Evolutionary conservation across 1,140 invertebrate genomes (phyloP), one percentile per base, ranked within the genome.

Genomic region (Euwallacea fornicatus): DNA sequence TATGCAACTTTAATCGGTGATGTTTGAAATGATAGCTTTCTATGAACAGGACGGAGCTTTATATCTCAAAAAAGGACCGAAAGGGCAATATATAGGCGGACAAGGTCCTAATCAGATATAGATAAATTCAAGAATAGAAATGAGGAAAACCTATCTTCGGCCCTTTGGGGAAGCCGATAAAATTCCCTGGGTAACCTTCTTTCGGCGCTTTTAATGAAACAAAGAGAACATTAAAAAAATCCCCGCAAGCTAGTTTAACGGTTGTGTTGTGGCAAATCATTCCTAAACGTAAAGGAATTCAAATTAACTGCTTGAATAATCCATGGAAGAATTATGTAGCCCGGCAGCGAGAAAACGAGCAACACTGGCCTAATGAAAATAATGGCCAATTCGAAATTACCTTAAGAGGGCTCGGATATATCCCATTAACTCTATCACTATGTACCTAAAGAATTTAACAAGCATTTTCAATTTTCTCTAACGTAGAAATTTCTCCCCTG

Each of bases 371-470:
- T 33, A 33, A 33, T 33, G 21, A 4, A 33, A 33, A 33, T 33
- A 33, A 33, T 33, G 21, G 21, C 21, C 21, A 33, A 33, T 33
- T 33, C 21, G 21, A 33, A 33, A 33, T 33, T 33, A 33, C 21
- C 21, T 33, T 33, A 33, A 33, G 21, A 33, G 21, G 4, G 21
- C 21, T 4, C 21, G 21, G 47, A 13, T 50, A 50, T 58, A 58
- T 16, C n/a, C 43, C 58, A 60, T 42, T 33, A 33, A 33, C 21
- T 33, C 21, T 33, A 33, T 33, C 21, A 33, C 21, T 15, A 16
- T 47, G 2, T 63, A 21, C 11, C 61, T 63, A 50, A 46, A 63
- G 61, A 47, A 63, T 63, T 46, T 46, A 63, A 63, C 13, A 63
- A 33, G 44, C 42, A 47, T 63, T 63, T 63, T 47, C 42, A 63